Evolutionary conservation across 2,888 invertebrate genomes (phyloP), one percentile per base, ranked within the genome.

Genomic region (Apodemia hepburni): DNA sequence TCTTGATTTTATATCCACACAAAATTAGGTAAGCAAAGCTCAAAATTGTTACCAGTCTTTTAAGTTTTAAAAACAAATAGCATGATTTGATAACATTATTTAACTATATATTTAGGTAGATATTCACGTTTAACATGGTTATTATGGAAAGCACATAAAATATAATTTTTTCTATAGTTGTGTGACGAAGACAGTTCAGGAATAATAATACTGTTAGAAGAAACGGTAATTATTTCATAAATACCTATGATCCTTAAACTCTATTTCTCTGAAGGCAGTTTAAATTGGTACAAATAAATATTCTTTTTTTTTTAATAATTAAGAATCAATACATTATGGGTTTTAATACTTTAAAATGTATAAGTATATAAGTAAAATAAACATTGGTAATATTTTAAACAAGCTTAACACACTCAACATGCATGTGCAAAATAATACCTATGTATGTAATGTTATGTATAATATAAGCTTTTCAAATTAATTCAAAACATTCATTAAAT

Each of bases 401-500:
- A 62, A 72, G 71, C 69, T 76, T 79, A 75, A 81, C 76, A 82
- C 77, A 77, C 75, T 77, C 74, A 81, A 83, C 81, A 82, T 83
- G 78, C 78, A 81, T 81, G 81, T 86, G 87, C 82, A 84, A 86
- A 85, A 79, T 75, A 80, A 82, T 82, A 81, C 76, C 78, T 86
- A 83, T 82, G 75, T 84, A 85, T 82, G 84, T 75, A 82, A 78
- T 80, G 73, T 81, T 72, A 71, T 68, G 79, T 64, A 38, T 65
- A 22, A 22, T 1, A 59, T 38, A 51, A 73, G 72, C 72, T 81
- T 66, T 82, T 78, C 82, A 89, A 88, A 88, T 84, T 85, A 88
- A 84, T 80, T 83, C 80, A 73, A 82, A 87, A 86, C 81, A 79
- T 86, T 83, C 84, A 89, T 90, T 89, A 87, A 82, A 85, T 82